Conservation (phyloP, 2,113 vertebrate species). For the Struthio camelus region DNA sequence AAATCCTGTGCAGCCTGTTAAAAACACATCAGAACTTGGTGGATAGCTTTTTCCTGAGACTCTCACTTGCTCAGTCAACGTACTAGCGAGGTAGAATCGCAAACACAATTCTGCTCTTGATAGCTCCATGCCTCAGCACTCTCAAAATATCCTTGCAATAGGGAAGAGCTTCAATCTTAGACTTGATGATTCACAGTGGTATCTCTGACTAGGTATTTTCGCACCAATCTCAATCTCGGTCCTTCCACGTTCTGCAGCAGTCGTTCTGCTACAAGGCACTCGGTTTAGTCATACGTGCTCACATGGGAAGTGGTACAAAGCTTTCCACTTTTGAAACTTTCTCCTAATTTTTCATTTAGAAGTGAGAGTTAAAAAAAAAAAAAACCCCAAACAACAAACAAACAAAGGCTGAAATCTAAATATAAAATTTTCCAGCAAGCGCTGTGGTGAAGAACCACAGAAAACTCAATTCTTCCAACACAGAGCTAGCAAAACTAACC, state of each 20-base stretch:
- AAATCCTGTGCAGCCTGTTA: background rate
- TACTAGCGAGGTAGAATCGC: background rate
- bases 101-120: background rate
- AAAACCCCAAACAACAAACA: too few species aligned
- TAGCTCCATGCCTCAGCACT: background rate
- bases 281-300: background rate
- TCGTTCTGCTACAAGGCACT: background rate
- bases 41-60: background rate
- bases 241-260: background rate
- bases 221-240: background rate
- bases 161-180: background rate
- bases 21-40: background rate
- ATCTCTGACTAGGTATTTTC: background rate
- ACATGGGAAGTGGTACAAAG: background rate
- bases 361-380: background rate
- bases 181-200: background rate
- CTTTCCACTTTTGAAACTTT: background rate
- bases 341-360: background rate
- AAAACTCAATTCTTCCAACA: background rate
- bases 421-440: background rate
- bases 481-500: background rate
- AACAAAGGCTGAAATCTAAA: conserved; percentile 8
- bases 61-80: background rate
- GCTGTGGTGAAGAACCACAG: background rate
- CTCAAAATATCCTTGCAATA: background rate